Base-by-base conservation (phyloP, 2,888 invertebrate species). In the Pseudococcus viburni region DNA sequence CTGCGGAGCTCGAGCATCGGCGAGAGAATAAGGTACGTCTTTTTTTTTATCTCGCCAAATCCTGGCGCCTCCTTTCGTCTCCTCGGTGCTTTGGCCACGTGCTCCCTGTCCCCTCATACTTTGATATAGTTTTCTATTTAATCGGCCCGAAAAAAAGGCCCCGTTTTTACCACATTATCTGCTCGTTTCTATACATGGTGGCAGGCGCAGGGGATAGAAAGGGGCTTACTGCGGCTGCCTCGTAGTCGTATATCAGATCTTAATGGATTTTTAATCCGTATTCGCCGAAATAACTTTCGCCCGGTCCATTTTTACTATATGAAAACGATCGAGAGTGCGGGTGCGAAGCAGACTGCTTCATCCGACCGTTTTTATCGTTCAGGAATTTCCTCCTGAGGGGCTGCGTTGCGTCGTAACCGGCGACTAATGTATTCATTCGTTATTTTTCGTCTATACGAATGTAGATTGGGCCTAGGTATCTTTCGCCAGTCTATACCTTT, bases 201-300 rank as follows among this genome's bases (percentile, higher is more conserved):
- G 46, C 1, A 3, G 46, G 17, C 51, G 51, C 4, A 17, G 51
- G 51, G 46, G 12, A 1, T 1, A 46, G 12, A 12, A 8, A 6
- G 5, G 12, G 46, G 46, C 1, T 11, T 11, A 12, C 46, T 46
- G 46, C 0, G 12, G 51, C 15, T 1, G 51, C 51, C 51, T 51
- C 22, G 68, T 68, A 51, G 15, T 51, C 51, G 51, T 19, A 68
- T 68, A 68, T 68, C 68, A 22, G 68, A 68, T 68, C 68, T 68
- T 68, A 68, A 68, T 68, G 68, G 68, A 68, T 68, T 68, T 68
- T 68, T 68, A 68, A 68, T 68, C 68, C 68, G 68, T 68, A 68
- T 19, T 68, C 68, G 22, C 15, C 12, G 64, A 64, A 64, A 64
- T 68, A 26, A 68, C 51, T 51, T 68, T 68, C 19, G 68, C 68